Percentiles rank a stretch among this genome's conserved stretches.
phyloP scores from a whole-genome alignment of 1,140 invertebrate genomes.

The Reticulitermes speratus region DNA sequence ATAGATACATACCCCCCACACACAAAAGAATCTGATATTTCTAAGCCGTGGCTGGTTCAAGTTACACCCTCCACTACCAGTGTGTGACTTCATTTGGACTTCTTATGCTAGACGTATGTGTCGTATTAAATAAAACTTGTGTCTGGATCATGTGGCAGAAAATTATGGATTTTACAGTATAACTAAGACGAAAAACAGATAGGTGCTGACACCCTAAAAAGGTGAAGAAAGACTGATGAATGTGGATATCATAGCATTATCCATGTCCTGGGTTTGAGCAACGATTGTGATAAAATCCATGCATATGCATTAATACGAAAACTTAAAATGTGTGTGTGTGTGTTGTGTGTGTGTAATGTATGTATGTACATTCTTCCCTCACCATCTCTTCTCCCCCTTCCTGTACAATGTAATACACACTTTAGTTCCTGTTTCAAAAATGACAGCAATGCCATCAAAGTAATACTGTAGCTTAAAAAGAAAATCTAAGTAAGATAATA shows the following conservation, averaged over 20 bases:
- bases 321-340: not conserved
- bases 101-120: too few species aligned
- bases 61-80: not conserved
- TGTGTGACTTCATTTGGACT: too few species aligned
- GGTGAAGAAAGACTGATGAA: not conserved
- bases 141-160: too few species aligned
- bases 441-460: not conserved
- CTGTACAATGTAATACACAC: not conserved
- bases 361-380: not conserved
- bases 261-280: not conserved
- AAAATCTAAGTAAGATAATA: not conserved
- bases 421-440: constrained; percentile 12
- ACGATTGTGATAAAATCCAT: constrained; percentile 1
- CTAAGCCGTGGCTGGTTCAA: not conserved
- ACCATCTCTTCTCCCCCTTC: not conserved
- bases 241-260: not conserved
- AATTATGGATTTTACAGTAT: too few species aligned
- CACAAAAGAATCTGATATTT: not conserved
- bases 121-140: too few species aligned
- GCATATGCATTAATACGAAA: not conserved
- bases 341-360: too few species aligned
- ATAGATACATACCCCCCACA: not conserved
- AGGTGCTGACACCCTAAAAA: too few species aligned
- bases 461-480: constrained; percentile 8
- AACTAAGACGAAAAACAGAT: too few species aligned